These are phyloP conservation scores for Lysiphlebus fabarum DNA, from an alignment of 1,140 invertebrate genomes.

Conservation along the genomic window DNA sequence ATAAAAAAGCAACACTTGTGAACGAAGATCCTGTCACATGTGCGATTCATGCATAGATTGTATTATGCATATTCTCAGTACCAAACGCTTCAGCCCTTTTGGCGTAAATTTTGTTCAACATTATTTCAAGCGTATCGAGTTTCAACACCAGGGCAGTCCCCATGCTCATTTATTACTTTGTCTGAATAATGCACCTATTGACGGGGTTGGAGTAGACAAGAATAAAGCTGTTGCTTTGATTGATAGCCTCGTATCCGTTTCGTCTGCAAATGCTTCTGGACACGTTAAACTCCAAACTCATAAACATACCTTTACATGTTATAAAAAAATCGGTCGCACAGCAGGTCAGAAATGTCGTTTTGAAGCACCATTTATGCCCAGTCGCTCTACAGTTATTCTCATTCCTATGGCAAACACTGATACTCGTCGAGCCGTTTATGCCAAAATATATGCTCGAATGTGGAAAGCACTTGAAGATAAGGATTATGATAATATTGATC, in stretches of 20 bases:
- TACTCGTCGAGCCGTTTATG: neutral
- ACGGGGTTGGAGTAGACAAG: constrained; percentile 24
- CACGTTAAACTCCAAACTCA: constrained; percentile 26
- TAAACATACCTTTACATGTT: constrained; percentile 31
- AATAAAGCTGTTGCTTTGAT: constrained; percentile 4
- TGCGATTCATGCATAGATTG: constrained; percentile 41
- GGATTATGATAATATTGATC: constrained; percentile 11
- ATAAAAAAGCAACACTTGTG: constrained; percentile 36
- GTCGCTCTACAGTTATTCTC: neutral
- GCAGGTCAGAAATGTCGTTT: constrained; percentile 30
- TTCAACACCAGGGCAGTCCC: constrained; percentile 43
- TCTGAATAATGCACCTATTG: constrained; percentile 32
- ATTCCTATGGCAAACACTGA: constrained; percentile 5
- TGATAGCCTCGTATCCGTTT: constrained; percentile 22
- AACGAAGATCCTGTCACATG: constrained; percentile 44
- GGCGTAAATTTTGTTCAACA: neutral
- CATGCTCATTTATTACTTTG: constrained; percentile 35
- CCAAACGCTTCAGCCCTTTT: neutral
- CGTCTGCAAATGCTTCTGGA: constrained; percentile 25
- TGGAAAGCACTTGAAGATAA: constrained; percentile 11
- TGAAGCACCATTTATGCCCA: constrained; percentile 33
- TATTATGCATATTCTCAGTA: constrained; percentile 16
- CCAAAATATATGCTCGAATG: neutral
- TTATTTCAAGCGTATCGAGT: constrained; percentile 37
- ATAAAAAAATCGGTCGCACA: constrained; percentile 25